A percentile compares a stretch with the other conserved stretches of the same genome.
phyloP scores from a whole-genome alignment of 1,140 invertebrate species.

The Lasioglossum albipes region DNA sequence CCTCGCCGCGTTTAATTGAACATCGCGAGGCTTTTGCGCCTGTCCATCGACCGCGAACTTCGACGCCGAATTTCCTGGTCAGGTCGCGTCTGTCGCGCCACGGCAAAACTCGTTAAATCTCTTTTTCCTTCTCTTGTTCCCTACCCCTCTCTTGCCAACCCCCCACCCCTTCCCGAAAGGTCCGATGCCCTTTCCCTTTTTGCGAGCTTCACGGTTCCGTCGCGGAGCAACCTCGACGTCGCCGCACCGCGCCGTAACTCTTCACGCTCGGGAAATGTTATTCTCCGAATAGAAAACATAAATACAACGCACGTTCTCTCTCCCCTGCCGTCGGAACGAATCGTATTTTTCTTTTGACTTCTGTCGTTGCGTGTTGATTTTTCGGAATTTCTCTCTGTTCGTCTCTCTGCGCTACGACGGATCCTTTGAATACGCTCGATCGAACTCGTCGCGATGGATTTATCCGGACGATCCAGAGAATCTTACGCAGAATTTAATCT shows the following conservation, averaged over 20 bases:
- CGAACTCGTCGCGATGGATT: too few relatives aligned
- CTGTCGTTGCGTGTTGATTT: not conserved
- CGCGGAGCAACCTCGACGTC: not conserved
- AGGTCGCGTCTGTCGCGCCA: not conserved
- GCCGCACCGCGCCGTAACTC: not conserved
- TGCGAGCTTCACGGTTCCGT: too few relatives aligned
- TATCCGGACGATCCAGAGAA: too few relatives aligned
- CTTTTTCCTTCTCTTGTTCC: not conserved
- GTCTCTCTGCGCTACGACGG: too few relatives aligned
- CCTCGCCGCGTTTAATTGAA: conserved; percentile 30
- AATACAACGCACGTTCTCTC: not conserved
- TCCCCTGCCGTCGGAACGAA: not conserved
- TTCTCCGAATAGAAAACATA: not conserved
- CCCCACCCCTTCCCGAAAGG: too few relatives aligned
- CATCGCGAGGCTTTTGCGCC: conserved; percentile 23
- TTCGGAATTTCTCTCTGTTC: too few relatives aligned
- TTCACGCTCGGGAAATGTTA: not conserved
- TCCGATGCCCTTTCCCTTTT: too few relatives aligned
- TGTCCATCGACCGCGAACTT: conserved; percentile 10
- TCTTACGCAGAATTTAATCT: too few relatives aligned
- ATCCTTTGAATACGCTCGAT: too few relatives aligned
- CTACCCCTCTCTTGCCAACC: not conserved
- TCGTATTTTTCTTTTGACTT: conserved; percentile 3
- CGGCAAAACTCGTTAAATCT: conserved; percentile 24
- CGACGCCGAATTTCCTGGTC: not conserved